These are phyloP conservation scores for Rambutsinella grinnellia DNA, from an alignment of 2,888 invertebrate species.

Conservation along the genomic window DNA sequence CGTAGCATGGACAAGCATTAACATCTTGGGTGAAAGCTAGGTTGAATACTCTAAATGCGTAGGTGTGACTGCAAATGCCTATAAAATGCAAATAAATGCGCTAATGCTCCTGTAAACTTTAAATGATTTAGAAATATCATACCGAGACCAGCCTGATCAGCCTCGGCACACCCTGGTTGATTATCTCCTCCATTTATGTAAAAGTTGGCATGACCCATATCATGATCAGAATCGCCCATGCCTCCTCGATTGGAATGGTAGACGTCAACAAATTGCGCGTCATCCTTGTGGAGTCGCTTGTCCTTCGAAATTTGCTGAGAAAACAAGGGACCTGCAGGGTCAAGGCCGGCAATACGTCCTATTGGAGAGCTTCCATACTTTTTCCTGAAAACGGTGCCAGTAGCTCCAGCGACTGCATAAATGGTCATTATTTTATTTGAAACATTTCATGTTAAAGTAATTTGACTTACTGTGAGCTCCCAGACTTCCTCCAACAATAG, in stretches of 20 bases:
- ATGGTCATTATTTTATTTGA: too few relatives aligned
- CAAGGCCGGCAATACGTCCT: conserved; percentile 42
- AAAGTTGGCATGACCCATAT: conserved; percentile 55
- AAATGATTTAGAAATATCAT: too few relatives aligned
- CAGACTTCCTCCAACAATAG: conserved; percentile 37
- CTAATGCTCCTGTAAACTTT: too few relatives aligned
- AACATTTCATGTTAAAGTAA: too few relatives aligned
- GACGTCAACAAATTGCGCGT: conserved; percentile 57
- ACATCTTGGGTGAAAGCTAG: too few relatives aligned
- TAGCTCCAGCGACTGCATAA: conserved; percentile 30
- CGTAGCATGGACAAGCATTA: too few relatives aligned
- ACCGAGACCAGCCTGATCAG: too few relatives aligned
- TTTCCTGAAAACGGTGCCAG: conserved; percentile 28
- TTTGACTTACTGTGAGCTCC: conserved; percentile 40
- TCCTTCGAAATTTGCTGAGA: conserved; percentile 28
- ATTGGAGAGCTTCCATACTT: conserved; percentile 19
- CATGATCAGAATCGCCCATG: conserved; percentile 46
- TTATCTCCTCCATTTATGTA: conserved; percentile 55
- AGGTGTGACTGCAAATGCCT: too few relatives aligned
- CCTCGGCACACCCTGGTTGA: too few relatives aligned
- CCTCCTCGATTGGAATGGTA: conserved; percentile 51
- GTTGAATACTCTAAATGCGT: too few relatives aligned
- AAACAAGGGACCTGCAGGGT: conserved; percentile 49
- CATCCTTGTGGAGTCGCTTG: conserved; percentile 44
- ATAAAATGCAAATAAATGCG: too few relatives aligned